Evolutionary conservation across 2,113 vertebrate genomes (phyloP), one percentile per base, ranked within the genome.

Genomic region (Ammodramus savannarum): DNA sequence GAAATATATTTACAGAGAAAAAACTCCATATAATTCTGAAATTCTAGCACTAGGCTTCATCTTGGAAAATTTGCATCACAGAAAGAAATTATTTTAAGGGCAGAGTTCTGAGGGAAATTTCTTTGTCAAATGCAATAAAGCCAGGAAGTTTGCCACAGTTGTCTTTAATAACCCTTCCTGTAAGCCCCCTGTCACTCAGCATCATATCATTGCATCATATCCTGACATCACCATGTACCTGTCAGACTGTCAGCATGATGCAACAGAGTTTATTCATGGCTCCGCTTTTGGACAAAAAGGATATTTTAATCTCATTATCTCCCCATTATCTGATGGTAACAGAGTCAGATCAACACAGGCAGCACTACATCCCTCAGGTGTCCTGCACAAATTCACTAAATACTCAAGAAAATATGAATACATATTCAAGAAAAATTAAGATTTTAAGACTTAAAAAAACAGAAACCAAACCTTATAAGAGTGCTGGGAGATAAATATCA

Each of bases 371-470:
- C 34, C 43, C 2, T 6, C 48, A 75, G 32, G 29, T 22, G 17
- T 22, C 59, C 55, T 41, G 32, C 15, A 48, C 3, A 12, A 23
- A 51, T 38, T 31, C 10, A 48, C 4, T 6, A 75, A 77, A 4
- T 25, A 8, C 18, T 29, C 16, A 16, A 51, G 49, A 51, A 51
- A 51, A 51, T 16, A 51, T 27, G 5, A 51, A 51, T 16, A 51
- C 49, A 51, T 51, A 51, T 51, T 27, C 49, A 38, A 46, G 26
- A 67, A 81, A 78, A 81, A 38, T 0, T 10, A 17, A 36, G 34
- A 5, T 8, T 61, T 81, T 0, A 0, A 87, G 48, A 51, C 8
- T 25, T 26, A 55, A 83, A 81, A 49, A n/a, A 10, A 0, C 8
- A 22, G 23, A 32, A 76, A 12, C 2, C 7, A 71, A 74, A 62